Base-by-base conservation (phyloP, 2,888 invertebrate genomes). In the Margaritifera margaritifera region DNA sequence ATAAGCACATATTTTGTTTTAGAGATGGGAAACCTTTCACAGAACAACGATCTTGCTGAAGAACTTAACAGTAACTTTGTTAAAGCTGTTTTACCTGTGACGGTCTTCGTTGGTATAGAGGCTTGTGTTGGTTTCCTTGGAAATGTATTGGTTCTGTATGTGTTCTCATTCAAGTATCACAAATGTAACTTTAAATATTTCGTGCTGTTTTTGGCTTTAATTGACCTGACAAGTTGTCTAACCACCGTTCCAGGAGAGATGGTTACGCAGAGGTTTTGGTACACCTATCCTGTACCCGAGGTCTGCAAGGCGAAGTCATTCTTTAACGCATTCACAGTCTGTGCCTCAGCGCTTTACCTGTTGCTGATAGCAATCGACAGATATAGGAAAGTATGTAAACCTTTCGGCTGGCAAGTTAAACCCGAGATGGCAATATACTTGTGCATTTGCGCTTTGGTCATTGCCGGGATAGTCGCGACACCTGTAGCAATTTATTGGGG, bases 301-400 rank as follows among this genome's bases (percentile, higher is more conserved):
- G 20, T 65, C 11, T 70, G 70, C 58, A 70, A 66, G n/a, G 54
- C 52, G 1, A 70, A 66, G 58, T 61, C 65, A 6, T 70, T 70
- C 50, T 62, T 66, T 25, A 72, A 72, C 24, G 42, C 65, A 52
- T 68, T 65, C 62, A 72, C 72, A 1, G 68, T 66, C 0, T 62
- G 53, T n/a, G 75, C 69, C 5, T 80, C 80, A 4, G 78, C 78
- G 0, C 55, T 80, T n/a, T 71, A 70, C 22, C 69, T 83, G 15
- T 65, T 80, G 4, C 69, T 75, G 5, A 80, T 83, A 42, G 74
- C 81, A 11, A 64, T 81, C 19, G 83, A 83, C 59, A 62, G 85
- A 6, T 84, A 74, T 66, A 57, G 71, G 64, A 83, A 83, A 60
- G 73, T 85, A 6, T 81, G 85, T 25, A 67, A 66, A 42, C 85